Conservation (phyloP, 2,797 vertebrate genomes). For the Anolis apletophallus region DNA sequence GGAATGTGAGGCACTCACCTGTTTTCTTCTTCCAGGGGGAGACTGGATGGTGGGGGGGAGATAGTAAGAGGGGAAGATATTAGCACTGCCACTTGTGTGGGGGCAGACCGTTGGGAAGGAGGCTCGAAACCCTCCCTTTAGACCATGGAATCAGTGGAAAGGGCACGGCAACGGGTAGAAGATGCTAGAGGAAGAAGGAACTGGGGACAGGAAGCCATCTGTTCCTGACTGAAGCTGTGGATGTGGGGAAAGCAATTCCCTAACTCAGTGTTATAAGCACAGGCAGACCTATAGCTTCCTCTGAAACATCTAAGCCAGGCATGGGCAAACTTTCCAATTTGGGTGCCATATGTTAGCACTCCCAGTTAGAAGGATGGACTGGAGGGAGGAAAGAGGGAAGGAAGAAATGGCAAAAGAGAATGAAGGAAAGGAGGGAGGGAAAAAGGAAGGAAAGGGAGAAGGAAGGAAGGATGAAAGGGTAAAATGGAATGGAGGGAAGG, state of each 20-base stretch:
- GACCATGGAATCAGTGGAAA: not conserved
- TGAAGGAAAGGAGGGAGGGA: too few relatives aligned
- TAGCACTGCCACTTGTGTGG: slow-evolving; percentile 18
- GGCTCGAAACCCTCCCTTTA: not conserved
- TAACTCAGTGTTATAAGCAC: not conserved
- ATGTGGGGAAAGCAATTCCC: not conserved
- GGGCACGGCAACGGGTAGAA: not conserved
- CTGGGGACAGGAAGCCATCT: not conserved
- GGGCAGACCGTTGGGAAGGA: not conserved
- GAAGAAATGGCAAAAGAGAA: too few relatives aligned
- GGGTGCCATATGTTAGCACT: too few relatives aligned
- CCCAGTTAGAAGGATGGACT: too few relatives aligned
- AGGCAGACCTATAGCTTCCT: not conserved
- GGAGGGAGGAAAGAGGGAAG: too few relatives aligned
- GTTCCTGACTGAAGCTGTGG: not conserved
- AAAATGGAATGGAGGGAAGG: too few relatives aligned
- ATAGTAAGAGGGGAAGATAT: slow-evolving; percentile 68
- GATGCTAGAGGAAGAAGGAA: not conserved
- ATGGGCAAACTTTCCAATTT: too few relatives aligned
- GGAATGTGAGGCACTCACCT: slow-evolving; percentile 37
- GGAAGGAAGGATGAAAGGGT: too few relatives aligned
- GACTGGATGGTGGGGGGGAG: slow-evolving; percentile 11
- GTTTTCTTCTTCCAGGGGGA: slow-evolving; percentile 45
- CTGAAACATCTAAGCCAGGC: too few relatives aligned
- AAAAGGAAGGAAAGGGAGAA: too few relatives aligned